These are phyloP conservation scores for Ictalurus furcatus DNA, from an alignment of 2,113 vertebrate genomes.

Conservation along the genomic window DNA sequence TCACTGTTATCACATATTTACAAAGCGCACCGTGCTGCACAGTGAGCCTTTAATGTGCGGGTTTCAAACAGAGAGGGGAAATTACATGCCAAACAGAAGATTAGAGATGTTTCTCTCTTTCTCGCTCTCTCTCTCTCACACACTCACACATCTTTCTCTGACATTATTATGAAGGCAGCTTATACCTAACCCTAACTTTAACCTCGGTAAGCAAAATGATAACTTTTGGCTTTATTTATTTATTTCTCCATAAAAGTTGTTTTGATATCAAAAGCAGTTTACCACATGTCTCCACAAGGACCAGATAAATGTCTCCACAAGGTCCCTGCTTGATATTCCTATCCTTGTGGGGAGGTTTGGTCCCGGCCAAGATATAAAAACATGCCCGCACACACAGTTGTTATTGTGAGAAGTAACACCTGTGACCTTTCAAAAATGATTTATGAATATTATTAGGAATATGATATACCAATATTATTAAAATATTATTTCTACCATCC, in stretches of 20 bases:
- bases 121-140: background rate
- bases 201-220: background rate
- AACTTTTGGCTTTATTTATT: background rate
- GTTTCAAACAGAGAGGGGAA: background rate
- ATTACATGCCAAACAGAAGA: background rate
- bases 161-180: background rate
- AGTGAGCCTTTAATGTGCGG: background rate
- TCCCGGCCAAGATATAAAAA: background rate
- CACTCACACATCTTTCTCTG: background rate
- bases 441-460: background rate
- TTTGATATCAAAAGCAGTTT: background rate
- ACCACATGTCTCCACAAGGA: background rate
- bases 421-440: background rate
- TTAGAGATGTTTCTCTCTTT: background rate
- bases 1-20: background rate
- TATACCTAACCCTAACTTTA: background rate
- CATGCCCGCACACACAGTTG: background rate
- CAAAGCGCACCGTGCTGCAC: background rate
- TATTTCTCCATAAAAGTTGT: no score
- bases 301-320: background rate
- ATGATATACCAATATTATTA: background rate
- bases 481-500: slow-evolving; percentile 18
- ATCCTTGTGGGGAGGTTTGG: background rate
- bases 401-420: background rate
- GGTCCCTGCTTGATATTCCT: background rate